Evolutionary conservation across 2,888 invertebrate genomes (phyloP), one percentile per base, ranked within the genome.

Genomic region (Hirudinaria manillensis): DNA sequence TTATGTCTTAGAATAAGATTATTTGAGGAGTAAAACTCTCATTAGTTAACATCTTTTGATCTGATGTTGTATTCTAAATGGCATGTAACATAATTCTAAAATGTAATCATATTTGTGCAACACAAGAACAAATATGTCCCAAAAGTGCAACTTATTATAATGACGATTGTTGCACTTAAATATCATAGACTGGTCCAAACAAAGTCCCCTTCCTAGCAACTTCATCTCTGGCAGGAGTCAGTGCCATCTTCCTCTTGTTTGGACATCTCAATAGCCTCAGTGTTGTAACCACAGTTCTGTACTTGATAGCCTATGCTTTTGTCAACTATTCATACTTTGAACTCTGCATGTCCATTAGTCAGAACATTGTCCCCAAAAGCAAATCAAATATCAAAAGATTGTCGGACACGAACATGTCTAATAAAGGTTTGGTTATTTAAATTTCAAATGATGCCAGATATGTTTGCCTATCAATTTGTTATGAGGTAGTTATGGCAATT

Each of bases 261-360:
- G 96, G 96, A 27, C 91, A 94, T 53, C 71, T 79, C 45, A 78
- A 78, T 75, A 79, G 78, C 29, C 75, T 79, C 27, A 78, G 95
- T 74, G 96, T 96, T 77, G 92, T 98, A 78, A 96, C 97, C 78
- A 96, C 97, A 34, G 95, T 97, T 92, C 95, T 97, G 77, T 98
- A 95, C 87, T 89, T 98, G 82, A 81, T 97, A 83, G 96, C 96
- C 7, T 98, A 97, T 83, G 94, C 95, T 77, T 92, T 93, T 83
- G 92, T 97, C 83, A 94, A 96, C 87, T 98, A 97, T 85, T 91
- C 96, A 76, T 97, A 98, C 86, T 97, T 98, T 87, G 93, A 94
- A 71, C 89, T 98, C 80, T 96, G 96, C 76, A 95, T 96, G 89
- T 73, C 73, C n/a, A 55, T 65, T n/a, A 51, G 56, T 13, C 73